Base-by-base conservation (phyloP, 2,797 vertebrate species). In the Acanthornis magna region DNA sequence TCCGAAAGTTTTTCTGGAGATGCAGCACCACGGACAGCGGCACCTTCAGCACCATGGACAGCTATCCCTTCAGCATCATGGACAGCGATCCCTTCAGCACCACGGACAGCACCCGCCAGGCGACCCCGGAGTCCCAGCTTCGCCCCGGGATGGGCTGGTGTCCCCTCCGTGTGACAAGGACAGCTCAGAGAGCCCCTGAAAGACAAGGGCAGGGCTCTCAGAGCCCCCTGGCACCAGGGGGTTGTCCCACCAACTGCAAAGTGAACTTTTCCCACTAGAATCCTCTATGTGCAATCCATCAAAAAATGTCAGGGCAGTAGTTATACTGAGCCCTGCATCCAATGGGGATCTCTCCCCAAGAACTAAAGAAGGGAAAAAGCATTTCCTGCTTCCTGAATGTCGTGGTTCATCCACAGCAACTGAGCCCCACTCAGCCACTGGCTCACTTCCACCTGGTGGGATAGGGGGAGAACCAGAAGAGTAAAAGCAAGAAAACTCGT, bases 271-370 rank as follows among this genome's bases (percentile, higher is more conserved):
- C 10, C 6, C 42, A 1, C 8, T 2, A 1, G 42, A 63, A 20
- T 11, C 0, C 13, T 20, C 10, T 3, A 0, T 5, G 12, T 19
- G 30, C 10, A 3, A 42, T 2, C 14, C 2, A 0, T 5, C 42
- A 10, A 8, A 27, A 72, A 43, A 5, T 1, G 1, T 25, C 40
- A 12, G 5, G 10, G 0, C 13, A 9, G 11, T 0, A 0, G 6
- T 14, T 23, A 7, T 3, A 1, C 16, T 0, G 13, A 76, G 9
- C 12, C 21, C 26, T 15, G 13, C 2, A 6, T 8, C 4, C 34
- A 5, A 2, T 3, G 17, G 8, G 10, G 5, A 8, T 42, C 2
- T 29, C 16, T 32, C 10, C 30, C 17, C 30, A 14, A 11, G 15
- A 71, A 4, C 4, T n/a, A 13, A 45, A 21, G 42, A 36, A 34